Evolutionary conservation across 2,113 vertebrate genomes (phyloP).

Genomic region (Rhinopithecus roxellana): DNA sequence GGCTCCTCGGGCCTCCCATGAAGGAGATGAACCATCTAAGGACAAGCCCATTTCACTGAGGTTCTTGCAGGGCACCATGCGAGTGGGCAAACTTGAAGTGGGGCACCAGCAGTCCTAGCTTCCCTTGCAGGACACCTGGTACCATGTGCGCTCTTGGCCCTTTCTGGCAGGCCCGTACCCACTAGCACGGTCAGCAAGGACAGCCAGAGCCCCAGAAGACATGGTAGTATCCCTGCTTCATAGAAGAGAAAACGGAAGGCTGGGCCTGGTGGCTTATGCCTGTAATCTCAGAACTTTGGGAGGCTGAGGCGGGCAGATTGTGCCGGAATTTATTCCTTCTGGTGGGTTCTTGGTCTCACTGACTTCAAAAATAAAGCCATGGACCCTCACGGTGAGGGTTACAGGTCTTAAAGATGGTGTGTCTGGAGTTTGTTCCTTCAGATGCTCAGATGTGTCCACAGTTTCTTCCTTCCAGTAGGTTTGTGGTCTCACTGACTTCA

Average conservation of each 20-base stretch:
- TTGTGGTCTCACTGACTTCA: no score
- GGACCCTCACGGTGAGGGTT: no score
- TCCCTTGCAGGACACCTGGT: background rate
- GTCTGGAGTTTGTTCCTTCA: no score
- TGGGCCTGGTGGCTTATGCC: no score
- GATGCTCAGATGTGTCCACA: no score
- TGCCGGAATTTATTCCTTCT: no score
- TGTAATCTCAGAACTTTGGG: no score
- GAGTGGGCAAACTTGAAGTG: background rate
- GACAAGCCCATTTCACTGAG: background rate
- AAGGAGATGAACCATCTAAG: background rate
- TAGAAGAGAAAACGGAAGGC: background rate
- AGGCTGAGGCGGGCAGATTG: no score
- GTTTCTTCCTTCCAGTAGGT: no score
- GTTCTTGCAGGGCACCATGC: background rate
- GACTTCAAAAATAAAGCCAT: no score
- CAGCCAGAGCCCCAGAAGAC: background rate
- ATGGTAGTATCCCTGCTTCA: background rate
- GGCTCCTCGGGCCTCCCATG: background rate
- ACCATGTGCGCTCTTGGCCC: background rate
- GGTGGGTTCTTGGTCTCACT: no score
- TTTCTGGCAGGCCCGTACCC: background rate
- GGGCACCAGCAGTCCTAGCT: background rate
- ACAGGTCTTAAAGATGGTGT: no score
- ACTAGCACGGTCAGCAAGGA: background rate